Conservation (phyloP, 2,113 vertebrate species). For the Macheiramphus alcinus region DNA sequence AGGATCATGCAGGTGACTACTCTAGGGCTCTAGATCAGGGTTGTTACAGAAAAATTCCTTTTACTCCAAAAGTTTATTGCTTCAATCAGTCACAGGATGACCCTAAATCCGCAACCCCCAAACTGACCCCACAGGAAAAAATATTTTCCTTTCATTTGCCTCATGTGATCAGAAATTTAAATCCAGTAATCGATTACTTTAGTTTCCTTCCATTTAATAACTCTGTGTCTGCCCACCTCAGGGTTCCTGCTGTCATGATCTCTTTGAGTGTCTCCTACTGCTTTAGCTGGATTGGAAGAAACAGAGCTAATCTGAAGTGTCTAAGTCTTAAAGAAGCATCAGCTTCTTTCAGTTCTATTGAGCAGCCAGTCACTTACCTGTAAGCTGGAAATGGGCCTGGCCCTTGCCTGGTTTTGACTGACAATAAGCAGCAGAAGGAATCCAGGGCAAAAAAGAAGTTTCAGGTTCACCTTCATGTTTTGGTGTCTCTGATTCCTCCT, state of each 20-base stretch:
- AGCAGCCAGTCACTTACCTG: slow-evolving; percentile 61
- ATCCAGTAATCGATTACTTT: not conserved
- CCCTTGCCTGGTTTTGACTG: slow-evolving; percentile 15
- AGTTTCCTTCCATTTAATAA: not conserved
- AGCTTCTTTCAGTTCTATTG: not conserved
- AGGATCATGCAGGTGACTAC: not conserved
- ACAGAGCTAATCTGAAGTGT: not conserved
- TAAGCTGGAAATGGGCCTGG: slow-evolving; percentile 37
- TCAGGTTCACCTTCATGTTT: slow-evolving; percentile 26
- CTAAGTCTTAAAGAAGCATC: not conserved
- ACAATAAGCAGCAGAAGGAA: slow-evolving; percentile 53
- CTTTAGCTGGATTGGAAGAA: not conserved
- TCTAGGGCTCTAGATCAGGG: not conserved
- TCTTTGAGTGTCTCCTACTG: not conserved
- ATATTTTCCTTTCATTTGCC: not conserved
- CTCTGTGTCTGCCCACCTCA: not conserved
- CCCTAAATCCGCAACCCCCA: not conserved
- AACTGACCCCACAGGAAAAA: not conserved
- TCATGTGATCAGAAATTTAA: not conserved
- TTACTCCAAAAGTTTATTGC: not conserved
- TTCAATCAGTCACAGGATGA: not conserved
- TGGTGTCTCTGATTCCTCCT: not conserved
- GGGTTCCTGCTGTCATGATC: not conserved
- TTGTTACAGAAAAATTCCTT: not conserved
- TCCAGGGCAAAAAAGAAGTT: slow-evolving; percentile 7